Evolutionary conservation across 2,888 invertebrate species (phyloP).

Genomic region (Drosophila dives): DNA sequence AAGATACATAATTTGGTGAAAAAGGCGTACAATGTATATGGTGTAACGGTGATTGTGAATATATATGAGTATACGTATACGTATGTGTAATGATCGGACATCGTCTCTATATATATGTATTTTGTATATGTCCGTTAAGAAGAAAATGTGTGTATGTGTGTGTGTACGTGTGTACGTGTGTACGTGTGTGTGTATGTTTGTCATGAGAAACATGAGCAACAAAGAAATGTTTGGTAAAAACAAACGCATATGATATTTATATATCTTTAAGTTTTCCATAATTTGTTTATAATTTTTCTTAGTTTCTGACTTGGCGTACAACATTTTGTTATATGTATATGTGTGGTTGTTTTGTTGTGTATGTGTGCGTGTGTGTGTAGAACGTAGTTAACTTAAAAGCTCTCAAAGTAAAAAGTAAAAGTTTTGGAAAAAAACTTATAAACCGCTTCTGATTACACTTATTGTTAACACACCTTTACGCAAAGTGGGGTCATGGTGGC

Average conservation of each 20-base stretch:
- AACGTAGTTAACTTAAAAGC: conserved; percentile 55
- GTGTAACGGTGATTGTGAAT: conserved; percentile 54
- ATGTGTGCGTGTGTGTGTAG: conserved; percentile 43
- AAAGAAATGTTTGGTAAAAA: conserved; percentile 43
- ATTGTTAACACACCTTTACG: conserved; percentile 62
- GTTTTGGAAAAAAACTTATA: conserved; percentile 53
- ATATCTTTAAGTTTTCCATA: conserved; percentile 36
- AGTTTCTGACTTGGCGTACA: conserved; percentile 23
- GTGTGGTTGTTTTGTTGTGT: conserved; percentile 26
- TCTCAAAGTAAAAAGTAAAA: conserved; percentile 66
- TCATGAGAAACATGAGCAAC: conserved; percentile 45
- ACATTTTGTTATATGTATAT: conserved; percentile 37
- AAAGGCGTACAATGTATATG: conserved; percentile 65
- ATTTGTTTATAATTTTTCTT: conserved; percentile 21
- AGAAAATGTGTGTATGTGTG: conserved; percentile 44
- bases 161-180: background rate
- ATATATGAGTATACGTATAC: conserved; percentile 39
- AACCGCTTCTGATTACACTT: conserved; percentile 68
- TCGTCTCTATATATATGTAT: conserved; percentile 18
- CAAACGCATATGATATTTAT: conserved; percentile 40
- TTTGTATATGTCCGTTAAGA: conserved; percentile 28
- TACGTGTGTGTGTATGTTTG: background rate
- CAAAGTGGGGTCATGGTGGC: conserved; percentile 11
- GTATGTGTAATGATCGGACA: conserved; percentile 54
- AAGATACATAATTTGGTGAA: conserved; percentile 48